phyloP scores from a whole-genome alignment of 2,797 vertebrate species.

The Platalea minor region DNA sequence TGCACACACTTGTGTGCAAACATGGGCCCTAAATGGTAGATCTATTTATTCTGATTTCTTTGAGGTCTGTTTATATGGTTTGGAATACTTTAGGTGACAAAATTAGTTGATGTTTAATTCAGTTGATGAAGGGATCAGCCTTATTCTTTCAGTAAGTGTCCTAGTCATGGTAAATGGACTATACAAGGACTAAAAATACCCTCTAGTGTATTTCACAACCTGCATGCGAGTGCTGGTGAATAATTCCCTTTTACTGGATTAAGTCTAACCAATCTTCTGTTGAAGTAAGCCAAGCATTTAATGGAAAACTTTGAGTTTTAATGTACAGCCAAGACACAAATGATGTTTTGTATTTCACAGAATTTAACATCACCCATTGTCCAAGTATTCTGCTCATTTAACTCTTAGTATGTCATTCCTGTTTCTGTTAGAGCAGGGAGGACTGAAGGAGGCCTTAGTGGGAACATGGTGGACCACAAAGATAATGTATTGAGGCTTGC shows the following conservation, averaged over 20 bases:
- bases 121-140: neutral
- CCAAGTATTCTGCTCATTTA: neutral
- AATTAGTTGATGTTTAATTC: neutral
- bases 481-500: neutral
- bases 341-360: neutral
- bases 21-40: neutral
- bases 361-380: neutral
- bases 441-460: neutral
- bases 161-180: neutral
- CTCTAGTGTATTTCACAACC: neutral
- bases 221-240: neutral
- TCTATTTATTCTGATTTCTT: neutral
- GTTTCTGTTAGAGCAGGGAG: neutral
- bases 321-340: neutral
- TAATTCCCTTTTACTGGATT: neutral
- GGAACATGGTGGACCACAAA: neutral
- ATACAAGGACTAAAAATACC: neutral
- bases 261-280: neutral
- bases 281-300: neutral
- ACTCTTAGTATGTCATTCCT: fast-evolving
- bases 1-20: neutral
- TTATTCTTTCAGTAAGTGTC: neutral
- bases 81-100: neutral
- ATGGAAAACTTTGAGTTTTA: neutral
- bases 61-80: neutral